phyloP scores from a whole-genome alignment of 2,888 invertebrate species.

The Rambutsinella grinnellia region DNA sequence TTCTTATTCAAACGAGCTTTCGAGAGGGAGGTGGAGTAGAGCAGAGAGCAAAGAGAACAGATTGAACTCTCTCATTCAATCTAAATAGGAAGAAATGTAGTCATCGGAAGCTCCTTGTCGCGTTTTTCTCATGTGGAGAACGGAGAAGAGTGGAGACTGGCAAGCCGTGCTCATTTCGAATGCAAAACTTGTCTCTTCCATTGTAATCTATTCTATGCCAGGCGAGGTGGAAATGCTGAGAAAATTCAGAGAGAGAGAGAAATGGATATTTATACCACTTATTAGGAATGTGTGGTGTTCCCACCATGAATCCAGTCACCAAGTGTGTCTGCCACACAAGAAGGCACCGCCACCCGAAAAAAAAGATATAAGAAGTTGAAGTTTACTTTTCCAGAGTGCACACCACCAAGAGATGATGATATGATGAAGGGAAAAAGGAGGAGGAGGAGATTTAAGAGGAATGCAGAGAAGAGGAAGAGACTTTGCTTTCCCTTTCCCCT shows the following conservation, averaged over 20 bases:
- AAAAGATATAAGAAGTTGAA: too few species aligned
- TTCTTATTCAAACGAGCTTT: background rate
- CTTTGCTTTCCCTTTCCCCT: background rate
- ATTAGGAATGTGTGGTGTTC: too few species aligned
- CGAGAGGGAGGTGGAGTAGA: background rate
- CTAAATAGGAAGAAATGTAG: background rate
- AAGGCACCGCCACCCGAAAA: too few species aligned
- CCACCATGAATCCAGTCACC: too few species aligned
- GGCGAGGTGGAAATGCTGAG: too few species aligned
- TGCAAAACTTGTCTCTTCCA: conserved; percentile 7
- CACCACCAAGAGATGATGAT: too few species aligned
- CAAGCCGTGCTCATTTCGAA: too few species aligned
- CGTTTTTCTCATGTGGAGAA: background rate
- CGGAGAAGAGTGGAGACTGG: background rate
- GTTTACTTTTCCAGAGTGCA: too few species aligned
- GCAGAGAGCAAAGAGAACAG: too few species aligned
- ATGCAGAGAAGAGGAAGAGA: background rate
- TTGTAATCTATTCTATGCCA: too few species aligned
- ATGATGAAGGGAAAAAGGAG: background rate
- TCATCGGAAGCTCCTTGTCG: background rate
- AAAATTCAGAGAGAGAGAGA: background rate
- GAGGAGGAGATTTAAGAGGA: background rate
- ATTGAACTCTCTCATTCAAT: background rate
- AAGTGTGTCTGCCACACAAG: too few species aligned
- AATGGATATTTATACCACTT: conserved; percentile 11